Conservation (phyloP, 2,797 vertebrate species). For the Typhlichthys subterraneus region DNA sequence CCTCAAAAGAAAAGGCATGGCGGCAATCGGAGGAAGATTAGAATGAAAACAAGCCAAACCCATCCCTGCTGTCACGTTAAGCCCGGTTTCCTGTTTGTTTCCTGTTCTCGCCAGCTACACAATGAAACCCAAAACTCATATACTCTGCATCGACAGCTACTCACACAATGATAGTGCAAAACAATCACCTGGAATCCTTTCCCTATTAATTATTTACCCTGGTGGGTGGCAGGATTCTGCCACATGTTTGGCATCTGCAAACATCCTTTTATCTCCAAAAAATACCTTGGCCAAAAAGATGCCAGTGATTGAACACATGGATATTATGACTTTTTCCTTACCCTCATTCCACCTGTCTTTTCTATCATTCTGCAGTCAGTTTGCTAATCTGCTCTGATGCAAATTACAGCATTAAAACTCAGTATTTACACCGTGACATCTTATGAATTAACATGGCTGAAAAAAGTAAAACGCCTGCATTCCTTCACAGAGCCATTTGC, state of each 20-base stretch:
- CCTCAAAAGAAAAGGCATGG: slow-evolving; percentile 4
- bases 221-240: slow-evolving; percentile 31
- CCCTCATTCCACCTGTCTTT: background rate
- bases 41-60: slow-evolving; percentile 27
- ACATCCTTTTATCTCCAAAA: slow-evolving; percentile 50
- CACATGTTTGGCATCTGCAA: slow-evolving; percentile 31
- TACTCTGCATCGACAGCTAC: slow-evolving; percentile 19
- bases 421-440: slow-evolving; percentile 53
- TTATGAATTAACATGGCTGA: slow-evolving; percentile 65
- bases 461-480: slow-evolving; percentile 37
- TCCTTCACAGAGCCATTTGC: slow-evolving; percentile 35
- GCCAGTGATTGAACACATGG: slow-evolving; percentile 10
- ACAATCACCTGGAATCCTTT: slow-evolving; percentile 29
- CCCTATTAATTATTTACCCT: slow-evolving; percentile 48
- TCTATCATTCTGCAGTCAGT: too few relatives aligned
- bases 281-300: slow-evolving; percentile 26
- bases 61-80: slow-evolving; percentile 25
- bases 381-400: slow-evolving; percentile 44
- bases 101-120: slow-evolving; percentile 19
- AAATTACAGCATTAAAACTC: slow-evolving; percentile 42
- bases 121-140: slow-evolving; percentile 20
- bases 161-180: slow-evolving; percentile 15
- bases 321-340: background rate
- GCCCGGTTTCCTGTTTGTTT: slow-evolving; percentile 12
- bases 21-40: slow-evolving; percentile 17